phyloP scores from a whole-genome alignment of 2,888 invertebrate species.

The Pristionchus entomophagus region DNA sequence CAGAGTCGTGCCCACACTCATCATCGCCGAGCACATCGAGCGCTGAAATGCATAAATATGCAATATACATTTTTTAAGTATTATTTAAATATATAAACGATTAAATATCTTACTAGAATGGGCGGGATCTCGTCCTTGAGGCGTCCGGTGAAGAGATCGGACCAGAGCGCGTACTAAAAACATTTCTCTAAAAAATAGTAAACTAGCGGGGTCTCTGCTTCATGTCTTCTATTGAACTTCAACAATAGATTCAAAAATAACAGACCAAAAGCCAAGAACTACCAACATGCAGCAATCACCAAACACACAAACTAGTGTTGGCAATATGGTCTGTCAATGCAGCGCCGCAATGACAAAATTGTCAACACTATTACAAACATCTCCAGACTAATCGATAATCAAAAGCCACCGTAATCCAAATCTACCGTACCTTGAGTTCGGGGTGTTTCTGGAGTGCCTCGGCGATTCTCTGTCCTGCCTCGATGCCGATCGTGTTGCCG shows the following conservation, averaged over 20 bases:
- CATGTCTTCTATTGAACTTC: no score
- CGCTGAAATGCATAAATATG: conserved; percentile 77
- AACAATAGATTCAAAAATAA: not conserved
- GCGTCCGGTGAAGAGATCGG: conserved; percentile 96
- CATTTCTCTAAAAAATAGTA: not conserved
- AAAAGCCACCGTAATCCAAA: no score
- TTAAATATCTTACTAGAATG: conserved; percentile 83
- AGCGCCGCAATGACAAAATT: not conserved
- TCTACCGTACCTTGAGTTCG: conserved; percentile 57
- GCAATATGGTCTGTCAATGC: not conserved
- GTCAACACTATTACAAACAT: not conserved
- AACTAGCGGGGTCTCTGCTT: no score
- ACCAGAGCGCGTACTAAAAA: conserved; percentile 86
- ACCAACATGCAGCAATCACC: not conserved
- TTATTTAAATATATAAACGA: not conserved
- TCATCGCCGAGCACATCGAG: conserved; percentile 87
- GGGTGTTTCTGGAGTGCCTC: conserved; percentile 55
- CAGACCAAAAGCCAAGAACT: not conserved
- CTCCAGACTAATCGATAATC: no score
- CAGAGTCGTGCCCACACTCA: conserved; percentile 86
- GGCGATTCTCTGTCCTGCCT: conserved; percentile 63
- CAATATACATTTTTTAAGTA: not conserved
- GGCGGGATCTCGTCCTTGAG: conserved; percentile 94
- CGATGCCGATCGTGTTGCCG: conserved; percentile 70
- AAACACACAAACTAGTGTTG: not conserved